Conservation (phyloP, 2,888 invertebrate genomes). For the Drosophila austrosaltans region DNA sequence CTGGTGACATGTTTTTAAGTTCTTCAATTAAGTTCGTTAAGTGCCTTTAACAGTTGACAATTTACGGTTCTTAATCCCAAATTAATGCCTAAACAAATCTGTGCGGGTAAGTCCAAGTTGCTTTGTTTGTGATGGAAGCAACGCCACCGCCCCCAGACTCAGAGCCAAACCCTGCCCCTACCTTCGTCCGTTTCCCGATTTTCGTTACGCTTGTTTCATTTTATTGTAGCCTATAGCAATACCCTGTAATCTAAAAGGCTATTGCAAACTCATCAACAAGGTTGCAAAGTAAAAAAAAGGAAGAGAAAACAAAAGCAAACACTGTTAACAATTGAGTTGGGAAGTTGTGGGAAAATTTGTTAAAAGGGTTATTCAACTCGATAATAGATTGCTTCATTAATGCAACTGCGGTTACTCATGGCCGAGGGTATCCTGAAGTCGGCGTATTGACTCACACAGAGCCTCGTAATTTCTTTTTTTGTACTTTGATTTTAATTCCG, state of each 20-base stretch:
- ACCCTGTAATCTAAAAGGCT: neutral
- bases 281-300: too few species aligned
- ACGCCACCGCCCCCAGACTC: conserved; percentile 23
- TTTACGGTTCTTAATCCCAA: conserved; percentile 65
- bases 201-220: neutral
- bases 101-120: conserved; percentile 56
- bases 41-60: conserved; percentile 39
- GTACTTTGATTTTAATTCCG: conserved; percentile 34
- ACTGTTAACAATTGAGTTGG: too few species aligned
- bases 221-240: neutral
- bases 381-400: too few species aligned
- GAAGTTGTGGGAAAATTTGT: too few species aligned
- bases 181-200: neutral
- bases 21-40: conserved; percentile 51
- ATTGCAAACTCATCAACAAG: too few species aligned
- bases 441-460: neutral
- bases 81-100: conserved; percentile 69
- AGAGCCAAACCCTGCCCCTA: neutral
- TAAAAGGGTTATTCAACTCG: too few species aligned
- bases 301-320: neutral
- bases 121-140: conserved; percentile 49
- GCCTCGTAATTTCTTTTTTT: conserved; percentile 3
- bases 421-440: neutral
- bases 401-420: too few species aligned
- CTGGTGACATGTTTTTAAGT: neutral